Base-by-base conservation (phyloP, 1,140 invertebrate genomes). In the Eumeta japonica region DNA sequence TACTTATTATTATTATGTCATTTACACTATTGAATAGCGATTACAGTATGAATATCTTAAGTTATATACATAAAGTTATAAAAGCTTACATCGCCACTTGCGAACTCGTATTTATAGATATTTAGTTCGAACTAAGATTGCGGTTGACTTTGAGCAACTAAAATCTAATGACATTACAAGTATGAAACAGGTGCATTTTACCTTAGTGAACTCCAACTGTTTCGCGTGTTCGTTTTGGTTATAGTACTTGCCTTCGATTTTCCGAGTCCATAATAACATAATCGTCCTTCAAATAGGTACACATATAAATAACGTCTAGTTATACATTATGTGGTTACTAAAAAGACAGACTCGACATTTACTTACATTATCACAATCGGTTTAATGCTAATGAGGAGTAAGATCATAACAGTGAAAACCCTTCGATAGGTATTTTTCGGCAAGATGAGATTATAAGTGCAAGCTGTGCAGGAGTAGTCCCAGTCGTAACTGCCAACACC, bases 331-430 rank as follows among this genome's bases (percentile, higher is more conserved):
- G n/a, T n/a, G n/a, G 20, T 24, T 24, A 24, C 5, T 24, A 7
- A 5, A 7, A n/a, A 24, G 20, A 7, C n/a, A 24, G 20, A 24
- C 20, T 24, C 5, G 20, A 24, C n/a, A 24, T 24, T n/a, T 24
- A 58, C 62, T 46, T 52, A 65, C 62, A 68, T 68, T 24, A 68
- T 51, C 11, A 52, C 35, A 2, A 50, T 42, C 5, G 64, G 62
- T 37, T 68, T 68, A 13, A 59, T 19, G 37, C 62, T 65, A 20
- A 58, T 48, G 15, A 67, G 36, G 13, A 57, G 17, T 43, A 55
- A 65, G 20, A 70, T 53, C 10, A 42, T 17, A 4, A 63, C 10
- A 10, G 61, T 40, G 13, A 57, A 27, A 18, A 56, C 55, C 46
- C 44, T 55, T 14, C 52, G 40, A 54, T 59, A 59, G 0, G 45